phyloP scores from a whole-genome alignment of 2,113 vertebrate genomes.

The Mungos mungo region DNA sequence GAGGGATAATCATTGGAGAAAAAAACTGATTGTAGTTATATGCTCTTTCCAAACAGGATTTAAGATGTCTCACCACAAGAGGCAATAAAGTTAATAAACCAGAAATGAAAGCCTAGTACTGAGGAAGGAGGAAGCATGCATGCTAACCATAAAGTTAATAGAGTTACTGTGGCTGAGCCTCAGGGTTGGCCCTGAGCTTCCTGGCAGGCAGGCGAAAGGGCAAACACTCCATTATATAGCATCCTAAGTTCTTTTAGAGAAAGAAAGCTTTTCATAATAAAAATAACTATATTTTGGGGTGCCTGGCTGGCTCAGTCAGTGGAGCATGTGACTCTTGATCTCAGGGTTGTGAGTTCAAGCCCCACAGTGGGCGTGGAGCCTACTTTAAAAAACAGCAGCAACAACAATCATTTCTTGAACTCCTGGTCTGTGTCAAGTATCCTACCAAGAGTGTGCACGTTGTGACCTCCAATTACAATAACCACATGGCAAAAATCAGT shows the following conservation, averaged over 20 bases:
- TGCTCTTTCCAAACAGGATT: neutral
- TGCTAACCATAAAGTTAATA: neutral
- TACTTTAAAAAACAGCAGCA: neutral
- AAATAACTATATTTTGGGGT: neutral
- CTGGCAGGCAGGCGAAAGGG: slow-evolving; percentile 9
- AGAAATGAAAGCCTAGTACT: neutral
- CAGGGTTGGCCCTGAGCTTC: neutral
- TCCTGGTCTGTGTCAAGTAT: neutral
- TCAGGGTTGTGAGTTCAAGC: too few species aligned
- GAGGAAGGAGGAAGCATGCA: neutral
- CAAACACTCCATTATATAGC: neutral
- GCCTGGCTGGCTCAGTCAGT: too few species aligned
- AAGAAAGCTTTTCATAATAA: neutral
- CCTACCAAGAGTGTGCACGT: neutral
- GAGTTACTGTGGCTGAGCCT: neutral
- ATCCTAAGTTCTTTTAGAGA: neutral
- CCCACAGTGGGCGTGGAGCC: too few species aligned
- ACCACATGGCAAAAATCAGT: neutral
- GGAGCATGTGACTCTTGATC: too few species aligned
- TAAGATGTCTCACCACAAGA: neutral
- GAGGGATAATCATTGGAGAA: neutral
- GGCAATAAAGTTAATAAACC: neutral
- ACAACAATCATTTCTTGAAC: neutral
- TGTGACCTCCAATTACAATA: neutral
- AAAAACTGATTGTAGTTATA: neutral